phyloP scores from a whole-genome alignment of 2,113 vertebrate species.

The Odobenus rosmarus region DNA sequence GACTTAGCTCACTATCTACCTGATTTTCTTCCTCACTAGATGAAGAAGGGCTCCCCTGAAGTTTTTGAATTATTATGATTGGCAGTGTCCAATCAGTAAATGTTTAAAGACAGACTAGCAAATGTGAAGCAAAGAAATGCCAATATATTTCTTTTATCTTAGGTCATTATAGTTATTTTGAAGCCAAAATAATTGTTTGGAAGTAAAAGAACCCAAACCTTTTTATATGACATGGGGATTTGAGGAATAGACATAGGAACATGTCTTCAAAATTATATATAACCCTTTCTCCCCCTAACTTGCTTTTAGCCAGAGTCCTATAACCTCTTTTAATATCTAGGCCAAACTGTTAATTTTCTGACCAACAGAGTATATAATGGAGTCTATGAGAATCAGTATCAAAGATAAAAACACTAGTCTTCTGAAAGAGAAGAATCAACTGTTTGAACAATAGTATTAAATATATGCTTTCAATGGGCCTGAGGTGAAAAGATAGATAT shows the following conservation, averaged over 20 bases:
- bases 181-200: conserved; percentile 40
- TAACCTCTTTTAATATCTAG: not conserved
- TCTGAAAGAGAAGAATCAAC: conserved; percentile 16
- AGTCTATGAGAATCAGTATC: not conserved
- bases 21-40: not conserved
- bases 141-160: conserved; percentile 30
- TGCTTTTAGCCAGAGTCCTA: not conserved
- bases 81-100: not conserved
- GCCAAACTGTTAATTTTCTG: conserved; percentile 33
- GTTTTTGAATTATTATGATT: not conserved
- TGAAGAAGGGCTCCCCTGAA: not conserved
- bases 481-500: not conserved
- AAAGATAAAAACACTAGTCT: not conserved
- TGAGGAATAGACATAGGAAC: not conserved
- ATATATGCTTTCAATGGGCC: not conserved
- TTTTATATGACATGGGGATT: not conserved
- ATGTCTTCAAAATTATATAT: not conserved
- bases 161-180: not conserved
- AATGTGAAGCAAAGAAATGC: not conserved
- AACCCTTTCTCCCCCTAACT: not conserved
- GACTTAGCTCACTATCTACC: not conserved
- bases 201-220: not conserved
- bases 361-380: not conserved
- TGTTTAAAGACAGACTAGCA: not conserved
- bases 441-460: not conserved